Evolutionary conservation across 2,113 vertebrate genomes (phyloP), one percentile per base, ranked within the genome.

Genomic region (Brachirus orientalis): DNA sequence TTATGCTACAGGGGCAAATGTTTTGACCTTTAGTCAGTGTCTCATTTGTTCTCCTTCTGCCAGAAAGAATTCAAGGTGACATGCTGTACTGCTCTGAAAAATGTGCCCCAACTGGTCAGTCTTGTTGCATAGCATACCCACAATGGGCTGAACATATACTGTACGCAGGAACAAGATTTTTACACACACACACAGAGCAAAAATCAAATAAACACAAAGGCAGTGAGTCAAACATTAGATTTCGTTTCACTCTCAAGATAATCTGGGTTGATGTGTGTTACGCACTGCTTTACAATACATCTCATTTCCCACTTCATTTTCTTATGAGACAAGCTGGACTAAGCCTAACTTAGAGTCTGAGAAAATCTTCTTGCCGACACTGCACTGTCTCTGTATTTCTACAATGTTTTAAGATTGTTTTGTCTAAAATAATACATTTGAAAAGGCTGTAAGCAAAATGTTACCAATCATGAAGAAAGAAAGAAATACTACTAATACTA

Each of bases 91-190:
- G 44, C 48, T 16, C 63, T 45, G 45, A 86, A 69, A 67, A 79
- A 88, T 87, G 89, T 48, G 22, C 55, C 47, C 64, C 2, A 28
- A 87, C 92, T 62, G 69, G 91, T 87, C 63, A 35, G 41, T 63
- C 83, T 38, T 18, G 86, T 79, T 85, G 35, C 68, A 55, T 17
- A 54, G 33, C 75, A 81, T 83, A 68, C 48, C 22, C 33, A 11
- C 68, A 19, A 13, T 72, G 77, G 76, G 79, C 56, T 73, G 67
- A 79, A 16, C 77, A 59, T 22, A 16, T 13, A 41, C 2, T 22
- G 13, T 13, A 41, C 2, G 1, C n/a, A 33, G 6, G 10, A 22
- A 63, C 38, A 53, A 3, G 22, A 5, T 43, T 36, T 1, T 19
- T 38, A 53, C n/a, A 22, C 12, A 61, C 36, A 36, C 7, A 13